A percentile compares a stretch with the other conserved stretches of the same genome.
These are phyloP conservation scores for Frankliniella fusca DNA, from an alignment of 2,888 invertebrate genomes.

Conservation along the genomic window DNA sequence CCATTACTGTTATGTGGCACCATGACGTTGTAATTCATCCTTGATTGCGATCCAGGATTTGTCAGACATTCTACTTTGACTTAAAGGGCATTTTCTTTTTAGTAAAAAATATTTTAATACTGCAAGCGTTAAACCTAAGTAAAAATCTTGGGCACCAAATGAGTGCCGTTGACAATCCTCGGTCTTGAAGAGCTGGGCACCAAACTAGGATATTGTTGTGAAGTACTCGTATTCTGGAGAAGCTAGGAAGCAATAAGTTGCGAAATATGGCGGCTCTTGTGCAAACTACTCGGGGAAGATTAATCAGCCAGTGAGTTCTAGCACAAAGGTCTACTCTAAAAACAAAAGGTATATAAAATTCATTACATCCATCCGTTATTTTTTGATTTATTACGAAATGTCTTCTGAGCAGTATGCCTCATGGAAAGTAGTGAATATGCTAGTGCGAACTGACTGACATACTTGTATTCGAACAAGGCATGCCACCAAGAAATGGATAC, in stretches of 20 bases:
- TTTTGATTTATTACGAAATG: slow-evolving; percentile 26
- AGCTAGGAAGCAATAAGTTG: slow-evolving; percentile 24
- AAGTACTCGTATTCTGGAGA: slow-evolving; percentile 16
- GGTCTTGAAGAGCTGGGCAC: slow-evolving; percentile 18
- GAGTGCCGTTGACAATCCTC: not conserved
- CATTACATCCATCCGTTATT: not conserved
- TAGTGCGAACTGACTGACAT: slow-evolving; percentile 30
- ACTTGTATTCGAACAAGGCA: slow-evolving; percentile 51
- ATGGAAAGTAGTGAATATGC: slow-evolving; percentile 25
- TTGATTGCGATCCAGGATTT: too few relatives aligned
- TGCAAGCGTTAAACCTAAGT: not conserved
- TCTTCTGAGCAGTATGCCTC: not conserved
- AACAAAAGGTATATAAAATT: slow-evolving; percentile 18
- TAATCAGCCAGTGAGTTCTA: slow-evolving; percentile 24
- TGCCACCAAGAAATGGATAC: slow-evolving; percentile 65
- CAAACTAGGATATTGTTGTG: slow-evolving; percentile 16
- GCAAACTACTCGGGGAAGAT: slow-evolving; percentile 22
- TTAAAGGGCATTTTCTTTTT: too few relatives aligned
- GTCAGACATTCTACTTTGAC: too few relatives aligned
- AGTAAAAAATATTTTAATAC: too few relatives aligned
- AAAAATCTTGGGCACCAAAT: too few relatives aligned
- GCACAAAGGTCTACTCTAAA: slow-evolving; percentile 21
- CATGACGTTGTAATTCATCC: too few relatives aligned
- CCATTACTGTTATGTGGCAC: too few relatives aligned
- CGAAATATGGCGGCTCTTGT: slow-evolving; percentile 24